Percentiles rank a stretch among this genome's conserved stretches.
Evolutionary conservation across 2,888 invertebrate species (phyloP).

Genomic region (Pristionchus entomophagus): DNA sequence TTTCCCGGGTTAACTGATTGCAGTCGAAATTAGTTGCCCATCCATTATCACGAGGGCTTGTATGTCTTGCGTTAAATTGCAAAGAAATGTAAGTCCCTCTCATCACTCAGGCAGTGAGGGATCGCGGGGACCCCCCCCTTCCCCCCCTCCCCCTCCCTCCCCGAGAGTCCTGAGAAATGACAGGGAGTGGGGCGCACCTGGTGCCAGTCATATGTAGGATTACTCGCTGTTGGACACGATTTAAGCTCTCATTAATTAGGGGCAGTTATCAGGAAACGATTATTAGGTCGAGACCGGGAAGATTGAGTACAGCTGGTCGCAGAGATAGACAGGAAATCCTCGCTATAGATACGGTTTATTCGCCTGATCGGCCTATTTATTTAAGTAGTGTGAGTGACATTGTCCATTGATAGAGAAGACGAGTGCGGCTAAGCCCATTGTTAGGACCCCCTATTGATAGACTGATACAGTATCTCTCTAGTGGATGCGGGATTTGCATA

Average conservation of each 20-base stretch:
- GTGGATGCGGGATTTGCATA: constrained; percentile 20
- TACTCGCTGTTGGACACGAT: constrained; percentile 18
- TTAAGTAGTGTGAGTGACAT: too few relatives aligned
- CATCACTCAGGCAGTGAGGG: neutral
- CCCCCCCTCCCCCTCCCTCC: too few relatives aligned
- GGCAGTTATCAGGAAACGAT: constrained; percentile 7
- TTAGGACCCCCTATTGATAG: too few relatives aligned
- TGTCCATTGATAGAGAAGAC: neutral
- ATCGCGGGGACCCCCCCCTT: too few relatives aligned
- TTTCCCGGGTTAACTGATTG: too few relatives aligned
- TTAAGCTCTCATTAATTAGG: constrained; percentile 15
- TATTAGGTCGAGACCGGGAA: neutral
- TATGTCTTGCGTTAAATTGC: neutral
- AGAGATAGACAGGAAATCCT: too few relatives aligned
- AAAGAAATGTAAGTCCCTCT: neutral
- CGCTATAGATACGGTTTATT: too few relatives aligned
- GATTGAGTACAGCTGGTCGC: neutral
- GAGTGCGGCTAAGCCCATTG: too few relatives aligned
- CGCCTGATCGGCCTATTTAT: too few relatives aligned
- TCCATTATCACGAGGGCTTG: neutral
- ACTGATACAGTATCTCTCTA: neutral
- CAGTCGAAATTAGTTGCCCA: too few relatives aligned
- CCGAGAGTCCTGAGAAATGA: neutral
- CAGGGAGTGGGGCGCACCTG: neutral
- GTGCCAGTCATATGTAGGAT: neutral